Conservation (phyloP, 2,113 vertebrate species). For the Pterocles gutturalis region DNA sequence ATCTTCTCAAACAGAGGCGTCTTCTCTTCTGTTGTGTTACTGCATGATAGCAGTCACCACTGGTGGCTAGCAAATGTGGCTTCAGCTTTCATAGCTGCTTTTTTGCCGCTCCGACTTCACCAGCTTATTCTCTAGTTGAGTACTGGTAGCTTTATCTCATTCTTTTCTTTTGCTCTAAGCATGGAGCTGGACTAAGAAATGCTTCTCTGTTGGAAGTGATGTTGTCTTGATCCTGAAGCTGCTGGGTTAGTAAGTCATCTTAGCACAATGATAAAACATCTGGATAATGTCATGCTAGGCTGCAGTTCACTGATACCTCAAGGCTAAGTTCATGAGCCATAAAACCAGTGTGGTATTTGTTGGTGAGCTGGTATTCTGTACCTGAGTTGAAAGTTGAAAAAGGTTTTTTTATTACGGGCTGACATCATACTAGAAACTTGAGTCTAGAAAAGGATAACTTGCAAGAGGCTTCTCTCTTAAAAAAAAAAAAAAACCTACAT, state of each 20-base stretch:
- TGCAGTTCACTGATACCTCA: not conserved
- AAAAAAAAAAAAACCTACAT: too few relatives aligned
- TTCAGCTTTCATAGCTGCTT: not conserved
- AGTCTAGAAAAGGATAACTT: not conserved
- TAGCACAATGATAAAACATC: not conserved
- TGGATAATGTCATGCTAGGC: not conserved
- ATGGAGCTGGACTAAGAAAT: not conserved
- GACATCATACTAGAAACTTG: not conserved
- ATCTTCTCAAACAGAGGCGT: not conserved
- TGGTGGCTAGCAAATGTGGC: not conserved
- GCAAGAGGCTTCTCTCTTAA: not conserved
- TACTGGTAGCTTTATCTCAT: not conserved
- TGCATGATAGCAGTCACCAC: not conserved
- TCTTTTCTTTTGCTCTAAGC: not conserved
- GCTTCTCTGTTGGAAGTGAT: not conserved
- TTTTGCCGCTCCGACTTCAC: not conserved
- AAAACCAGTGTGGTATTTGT: not conserved
- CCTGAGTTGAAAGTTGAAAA: not conserved
- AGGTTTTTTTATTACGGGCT: not conserved
- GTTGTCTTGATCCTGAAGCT: not conserved
- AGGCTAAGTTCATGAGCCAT: not conserved
- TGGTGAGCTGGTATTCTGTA: not conserved
- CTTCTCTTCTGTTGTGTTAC: not conserved
- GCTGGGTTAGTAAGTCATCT: not conserved
- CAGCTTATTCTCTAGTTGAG: not conserved